These are phyloP conservation scores for Fistularia commersonii DNA, from an alignment of 2,797 vertebrate species.

Conservation along the genomic window DNA sequence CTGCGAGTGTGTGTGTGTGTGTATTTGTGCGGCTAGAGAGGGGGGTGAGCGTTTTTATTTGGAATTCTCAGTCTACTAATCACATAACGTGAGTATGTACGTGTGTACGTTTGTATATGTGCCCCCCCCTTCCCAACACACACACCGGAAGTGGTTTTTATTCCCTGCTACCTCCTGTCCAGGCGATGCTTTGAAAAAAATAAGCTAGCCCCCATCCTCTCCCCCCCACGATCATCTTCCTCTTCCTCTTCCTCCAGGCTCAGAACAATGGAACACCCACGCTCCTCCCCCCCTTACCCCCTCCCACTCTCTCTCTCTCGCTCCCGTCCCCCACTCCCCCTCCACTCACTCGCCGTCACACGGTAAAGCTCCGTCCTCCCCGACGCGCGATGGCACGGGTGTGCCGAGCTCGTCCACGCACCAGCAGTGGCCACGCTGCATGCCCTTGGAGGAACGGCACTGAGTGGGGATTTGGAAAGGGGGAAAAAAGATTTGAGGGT, in stretches of 20 bases:
- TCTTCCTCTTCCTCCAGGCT: slow-evolving; percentile 61
- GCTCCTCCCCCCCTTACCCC: no score
- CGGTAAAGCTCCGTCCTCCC: slow-evolving; percentile 70
- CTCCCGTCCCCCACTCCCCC: no score
- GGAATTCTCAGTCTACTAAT: no score
- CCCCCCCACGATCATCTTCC: slow-evolving; percentile 49
- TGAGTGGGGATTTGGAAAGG: slow-evolving; percentile 48
- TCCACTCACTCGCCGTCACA: slow-evolving; percentile 82
- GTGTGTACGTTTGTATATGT: no score
- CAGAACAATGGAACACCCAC: slow-evolving; percentile 47
- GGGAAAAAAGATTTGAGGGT: slow-evolving; percentile 29
- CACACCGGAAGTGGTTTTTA: slow-evolving; percentile 71
- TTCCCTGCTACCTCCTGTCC: slow-evolving; percentile 72
- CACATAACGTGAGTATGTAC: no score
- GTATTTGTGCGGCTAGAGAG: no score
- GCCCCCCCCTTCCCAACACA: no score
- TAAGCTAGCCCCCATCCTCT: slow-evolving; percentile 70
- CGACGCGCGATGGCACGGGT: slow-evolving; percentile 59
- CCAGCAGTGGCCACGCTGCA: slow-evolving; percentile 88
- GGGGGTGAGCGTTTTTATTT: no score
- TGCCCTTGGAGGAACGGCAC: slow-evolving; percentile 89
- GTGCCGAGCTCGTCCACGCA: slow-evolving; percentile 85
- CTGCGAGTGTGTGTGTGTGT: slow-evolving; percentile 49
- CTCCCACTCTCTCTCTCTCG: no score
- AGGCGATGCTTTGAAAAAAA: slow-evolving; percentile 71